Conservation (phyloP, 2,797 vertebrate species). For the Agapornis canus region DNA sequence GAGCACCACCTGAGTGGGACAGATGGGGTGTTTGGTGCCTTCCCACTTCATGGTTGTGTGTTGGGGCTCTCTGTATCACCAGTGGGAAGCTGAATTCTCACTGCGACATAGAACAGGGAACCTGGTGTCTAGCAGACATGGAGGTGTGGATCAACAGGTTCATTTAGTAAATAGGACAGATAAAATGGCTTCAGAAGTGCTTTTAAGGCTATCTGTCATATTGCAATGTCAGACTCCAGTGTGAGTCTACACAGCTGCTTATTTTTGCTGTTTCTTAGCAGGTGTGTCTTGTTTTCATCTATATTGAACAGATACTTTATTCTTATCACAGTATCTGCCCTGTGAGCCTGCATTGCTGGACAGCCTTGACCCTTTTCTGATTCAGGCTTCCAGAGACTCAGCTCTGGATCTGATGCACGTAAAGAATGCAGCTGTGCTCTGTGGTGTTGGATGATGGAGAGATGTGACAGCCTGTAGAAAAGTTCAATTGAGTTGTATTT, state of each 20-base stretch:
- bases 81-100: background rate
- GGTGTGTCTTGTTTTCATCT: background rate
- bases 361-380: background rate
- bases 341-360: background rate
- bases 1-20: rapidly evolving
- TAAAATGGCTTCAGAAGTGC: background rate
- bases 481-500: background rate
- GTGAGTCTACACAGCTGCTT: background rate
- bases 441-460: background rate
- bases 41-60: rapidly evolving
- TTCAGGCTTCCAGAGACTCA: background rate
- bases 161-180: background rate
- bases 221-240: background rate
- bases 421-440: background rate
- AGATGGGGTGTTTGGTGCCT: background rate
- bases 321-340: background rate
- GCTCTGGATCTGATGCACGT: background rate
- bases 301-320: background rate
- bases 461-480: background rate
- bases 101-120: background rate
- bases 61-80: rapidly evolving
- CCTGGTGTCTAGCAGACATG: background rate
- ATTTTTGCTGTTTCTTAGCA: background rate
- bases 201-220: background rate
- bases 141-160: background rate